Percentiles rank a stretch among this genome's conserved stretches.
Evolutionary conservation across 2,888 invertebrate genomes (phyloP).

Genomic region (Phyto melanocephala): DNA sequence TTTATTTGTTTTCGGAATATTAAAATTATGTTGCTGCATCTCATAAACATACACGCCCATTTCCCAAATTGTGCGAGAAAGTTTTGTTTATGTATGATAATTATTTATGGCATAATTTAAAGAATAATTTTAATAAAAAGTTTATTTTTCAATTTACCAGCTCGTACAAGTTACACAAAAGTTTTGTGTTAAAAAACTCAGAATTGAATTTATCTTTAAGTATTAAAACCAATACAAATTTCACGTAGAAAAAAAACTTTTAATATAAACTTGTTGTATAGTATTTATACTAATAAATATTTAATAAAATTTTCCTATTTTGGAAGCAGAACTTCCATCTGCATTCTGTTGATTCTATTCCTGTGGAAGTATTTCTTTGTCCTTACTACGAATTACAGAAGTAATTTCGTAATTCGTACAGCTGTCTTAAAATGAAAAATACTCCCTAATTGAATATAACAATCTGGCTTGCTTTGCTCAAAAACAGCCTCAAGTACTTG

Average conservation of each 20-base stretch:
- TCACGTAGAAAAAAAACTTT: background rate
- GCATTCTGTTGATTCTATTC: background rate
- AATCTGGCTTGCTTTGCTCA: background rate
- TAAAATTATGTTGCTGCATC: slow-evolving; percentile 6
- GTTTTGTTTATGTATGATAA: background rate
- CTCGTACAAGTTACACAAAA: too few species aligned
- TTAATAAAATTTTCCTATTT: background rate
- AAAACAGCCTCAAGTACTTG: background rate
- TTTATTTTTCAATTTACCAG: too few species aligned
- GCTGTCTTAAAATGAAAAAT: background rate
- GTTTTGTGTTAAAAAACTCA: too few species aligned
- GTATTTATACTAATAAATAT: background rate
- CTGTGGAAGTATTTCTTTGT: background rate
- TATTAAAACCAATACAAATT: background rate
- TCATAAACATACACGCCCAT: background rate
- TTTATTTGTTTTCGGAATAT: slow-evolving; percentile 14
- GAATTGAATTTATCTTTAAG: too few species aligned
- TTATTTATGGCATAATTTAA: slow-evolving; percentile 24
- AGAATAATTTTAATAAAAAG: background rate
- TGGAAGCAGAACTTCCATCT: background rate
- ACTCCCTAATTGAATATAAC: slow-evolving; percentile 39
- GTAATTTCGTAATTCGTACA: slow-evolving; percentile 5
- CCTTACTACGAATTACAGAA: background rate
- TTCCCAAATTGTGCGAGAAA: background rate
- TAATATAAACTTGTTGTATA: background rate